These are phyloP conservation scores for Nyctibius bracteatus DNA, from an alignment of 2,113 vertebrate species.

Conservation along the genomic window DNA sequence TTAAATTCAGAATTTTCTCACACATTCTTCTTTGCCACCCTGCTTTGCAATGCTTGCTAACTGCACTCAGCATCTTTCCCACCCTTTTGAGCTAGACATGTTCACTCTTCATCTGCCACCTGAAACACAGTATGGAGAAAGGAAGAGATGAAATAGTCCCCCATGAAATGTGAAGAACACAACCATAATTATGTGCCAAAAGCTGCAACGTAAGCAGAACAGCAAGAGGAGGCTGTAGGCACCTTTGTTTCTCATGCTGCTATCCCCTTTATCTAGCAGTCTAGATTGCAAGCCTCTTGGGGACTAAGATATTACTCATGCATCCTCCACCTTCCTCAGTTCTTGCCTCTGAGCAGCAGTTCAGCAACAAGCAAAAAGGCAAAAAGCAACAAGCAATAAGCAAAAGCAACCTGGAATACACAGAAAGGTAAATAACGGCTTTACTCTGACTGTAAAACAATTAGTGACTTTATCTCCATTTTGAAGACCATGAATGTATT, in stretches of 20 bases:
- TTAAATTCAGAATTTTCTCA: not conserved
- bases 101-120: not conserved
- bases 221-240: not conserved
- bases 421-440: not conserved
- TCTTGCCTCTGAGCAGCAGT: not conserved
- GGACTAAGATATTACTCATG: not conserved
- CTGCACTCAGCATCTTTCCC: not conserved
- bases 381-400: not conserved
- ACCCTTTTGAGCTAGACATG: not conserved
- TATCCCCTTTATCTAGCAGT: not conserved
- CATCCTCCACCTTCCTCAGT: not conserved
- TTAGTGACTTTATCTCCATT: not conserved
- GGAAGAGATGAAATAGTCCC: not conserved
- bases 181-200: not conserved
- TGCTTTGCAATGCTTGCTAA: not conserved
- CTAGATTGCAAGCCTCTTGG: not conserved
- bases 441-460: not conserved
- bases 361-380: not conserved
- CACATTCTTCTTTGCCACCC: accelerated
- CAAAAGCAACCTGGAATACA: not conserved
- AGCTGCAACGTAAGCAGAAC: not conserved
- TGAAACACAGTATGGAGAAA: not conserved
- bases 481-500: not conserved
- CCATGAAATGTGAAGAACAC: not conserved
- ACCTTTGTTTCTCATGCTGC: accelerated